These are phyloP conservation scores for Cacatua alba DNA, from an alignment of 2,113 vertebrate genomes.

Conservation along the genomic window DNA sequence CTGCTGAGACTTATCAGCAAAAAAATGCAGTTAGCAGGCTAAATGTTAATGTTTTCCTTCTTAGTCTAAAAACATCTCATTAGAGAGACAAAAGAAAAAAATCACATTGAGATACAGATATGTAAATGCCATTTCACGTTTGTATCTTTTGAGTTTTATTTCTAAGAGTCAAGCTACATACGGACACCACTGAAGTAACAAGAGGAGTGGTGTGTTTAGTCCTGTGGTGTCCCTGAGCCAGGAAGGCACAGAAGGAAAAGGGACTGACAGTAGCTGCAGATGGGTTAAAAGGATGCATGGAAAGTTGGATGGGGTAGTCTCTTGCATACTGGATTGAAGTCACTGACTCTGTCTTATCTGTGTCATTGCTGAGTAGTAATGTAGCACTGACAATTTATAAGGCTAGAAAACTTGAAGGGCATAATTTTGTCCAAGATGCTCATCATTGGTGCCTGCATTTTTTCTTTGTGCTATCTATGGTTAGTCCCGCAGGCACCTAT, in stretches of 20 bases:
- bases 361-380: background rate
- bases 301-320: background rate
- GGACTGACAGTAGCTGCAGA: background rate
- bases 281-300: background rate
- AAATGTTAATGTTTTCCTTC: slow-evolving; percentile 22
- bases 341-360: background rate
- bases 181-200: background rate
- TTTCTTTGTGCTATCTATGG: background rate
- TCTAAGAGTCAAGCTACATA: background rate
- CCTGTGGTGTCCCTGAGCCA: background rate
- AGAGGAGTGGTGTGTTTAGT: background rate
- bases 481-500: background rate
- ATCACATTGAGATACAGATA: background rate
- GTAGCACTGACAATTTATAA: background rate
- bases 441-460: background rate
- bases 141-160: background rate
- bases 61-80: slow-evolving; percentile 15
- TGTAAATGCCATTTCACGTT: background rate
- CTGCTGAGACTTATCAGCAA: slow-evolving; percentile 15
- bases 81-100: background rate
- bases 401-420: background rate
- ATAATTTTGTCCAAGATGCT: background rate
- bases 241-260: background rate
- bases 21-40: background rate
- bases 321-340: background rate